These are phyloP conservation scores for Perca flavescens DNA, from an alignment of 2,113 vertebrate species.

Conservation along the genomic window DNA sequence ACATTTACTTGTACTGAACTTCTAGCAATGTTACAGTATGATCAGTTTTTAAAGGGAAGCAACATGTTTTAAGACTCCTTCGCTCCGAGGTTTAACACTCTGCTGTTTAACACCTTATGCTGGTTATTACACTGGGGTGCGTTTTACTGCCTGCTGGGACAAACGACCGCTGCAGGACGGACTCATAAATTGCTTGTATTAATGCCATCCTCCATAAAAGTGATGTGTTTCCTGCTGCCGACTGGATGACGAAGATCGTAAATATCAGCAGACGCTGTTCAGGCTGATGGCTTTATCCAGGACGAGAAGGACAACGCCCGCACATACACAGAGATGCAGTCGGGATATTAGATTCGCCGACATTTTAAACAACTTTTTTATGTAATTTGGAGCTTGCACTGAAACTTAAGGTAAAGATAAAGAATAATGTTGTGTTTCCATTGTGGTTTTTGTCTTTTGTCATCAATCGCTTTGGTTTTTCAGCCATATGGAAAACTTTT, in stretches of 20 bases:
- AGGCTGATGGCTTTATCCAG: constrained; percentile 30
- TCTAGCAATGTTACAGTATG: not conserved
- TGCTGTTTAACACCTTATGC: constrained; percentile 30
- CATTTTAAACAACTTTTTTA: not conserved
- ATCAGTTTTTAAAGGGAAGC: not conserved
- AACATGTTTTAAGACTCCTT: not conserved
- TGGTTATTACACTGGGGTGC: constrained; percentile 29
- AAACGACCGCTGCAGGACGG: constrained; percentile 28
- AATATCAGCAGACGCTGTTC: constrained; percentile 27
- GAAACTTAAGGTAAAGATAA: not conserved
- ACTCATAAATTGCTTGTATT: constrained; percentile 45
- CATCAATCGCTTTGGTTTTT: not conserved
- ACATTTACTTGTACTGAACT: not conserved
- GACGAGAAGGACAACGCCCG: not conserved
- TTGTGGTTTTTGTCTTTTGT: not conserved
- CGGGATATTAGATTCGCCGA: not conserved
- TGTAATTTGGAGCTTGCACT: not conserved
- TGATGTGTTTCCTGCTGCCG: constrained; percentile 48
- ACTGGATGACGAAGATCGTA: constrained; percentile 30
- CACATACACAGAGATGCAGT: not conserved
- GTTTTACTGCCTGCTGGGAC: constrained; percentile 46
- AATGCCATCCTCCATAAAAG: constrained; percentile 43
- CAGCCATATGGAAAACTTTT: not conserved
- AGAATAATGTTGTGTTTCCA: not conserved
- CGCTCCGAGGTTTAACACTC: constrained; percentile 7